A percentile compares a stretch with the other conserved stretches of the same genome.
Evolutionary conservation across 2,888 invertebrate species (phyloP).

Genomic region (Colostygia pectinataria): DNA sequence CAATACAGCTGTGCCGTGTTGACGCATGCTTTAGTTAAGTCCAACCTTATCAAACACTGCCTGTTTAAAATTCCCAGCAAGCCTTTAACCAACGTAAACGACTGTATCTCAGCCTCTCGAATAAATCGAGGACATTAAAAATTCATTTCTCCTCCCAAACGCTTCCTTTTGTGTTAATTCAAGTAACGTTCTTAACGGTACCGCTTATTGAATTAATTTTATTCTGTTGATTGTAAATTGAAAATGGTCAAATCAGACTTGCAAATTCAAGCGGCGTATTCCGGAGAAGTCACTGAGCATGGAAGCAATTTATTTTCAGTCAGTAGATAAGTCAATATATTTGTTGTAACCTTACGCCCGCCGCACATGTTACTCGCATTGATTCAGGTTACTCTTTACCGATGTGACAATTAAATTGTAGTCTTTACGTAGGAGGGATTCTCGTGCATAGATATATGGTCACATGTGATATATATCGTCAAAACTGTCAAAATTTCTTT

Average conservation of each 20-base stretch:
- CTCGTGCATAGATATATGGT: no score
- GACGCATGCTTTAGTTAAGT: not conserved
- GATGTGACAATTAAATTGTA: not conserved
- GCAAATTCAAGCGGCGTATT: slow-evolving; percentile 54
- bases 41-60: not conserved
- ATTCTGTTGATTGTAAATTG: slow-evolving; percentile 77
- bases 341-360: no score
- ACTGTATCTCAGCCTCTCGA: slow-evolving; percentile 21
- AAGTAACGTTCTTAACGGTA: slow-evolving; percentile 58
- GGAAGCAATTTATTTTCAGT: no score
- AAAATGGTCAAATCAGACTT: slow-evolving; percentile 69
- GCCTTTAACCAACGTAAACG: slow-evolving; percentile 23
- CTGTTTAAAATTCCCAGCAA: slow-evolving; percentile 23
- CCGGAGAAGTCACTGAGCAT: slow-evolving; percentile 9
- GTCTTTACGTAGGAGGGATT: no score
- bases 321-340: slow-evolving; percentile 1
- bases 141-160: slow-evolving; percentile 48
- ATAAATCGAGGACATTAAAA: slow-evolving; percentile 49
- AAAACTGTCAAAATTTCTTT: no score
- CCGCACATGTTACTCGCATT: no score
- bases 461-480: no score
- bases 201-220: slow-evolving; percentile 71
- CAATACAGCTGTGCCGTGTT: no score
- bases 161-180: slow-evolving; percentile 52
- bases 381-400: no score